Percentiles rank a stretch among this genome's conserved stretches.
phyloP scores from a whole-genome alignment of 2,113 vertebrate genomes.

The Puffinus mauretanicus region DNA sequence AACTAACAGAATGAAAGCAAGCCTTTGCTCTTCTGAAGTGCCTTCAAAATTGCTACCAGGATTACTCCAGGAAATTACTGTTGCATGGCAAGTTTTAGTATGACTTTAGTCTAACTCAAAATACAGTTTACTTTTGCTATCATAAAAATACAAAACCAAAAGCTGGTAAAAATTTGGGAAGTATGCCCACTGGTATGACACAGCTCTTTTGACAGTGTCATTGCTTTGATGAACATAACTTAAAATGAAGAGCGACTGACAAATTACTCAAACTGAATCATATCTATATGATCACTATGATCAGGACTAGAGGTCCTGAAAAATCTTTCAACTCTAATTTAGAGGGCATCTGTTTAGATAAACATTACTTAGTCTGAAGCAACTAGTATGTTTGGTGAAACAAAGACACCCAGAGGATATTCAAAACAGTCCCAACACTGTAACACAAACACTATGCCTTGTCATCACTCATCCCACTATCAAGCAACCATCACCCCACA shows the following conservation, averaged over 20 bases:
- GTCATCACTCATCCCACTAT: slow-evolving; percentile 5
- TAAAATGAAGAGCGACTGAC: neutral
- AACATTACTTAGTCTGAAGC: neutral
- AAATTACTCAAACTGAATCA: neutral
- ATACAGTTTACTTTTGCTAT: neutral
- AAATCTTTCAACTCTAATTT: neutral
- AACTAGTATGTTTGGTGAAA: neutral
- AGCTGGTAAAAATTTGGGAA: neutral
- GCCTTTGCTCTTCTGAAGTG: neutral
- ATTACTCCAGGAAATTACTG: neutral
- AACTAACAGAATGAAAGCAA: neutral
- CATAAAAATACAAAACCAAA: neutral
- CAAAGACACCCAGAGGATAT: neutral
- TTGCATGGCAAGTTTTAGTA: neutral
- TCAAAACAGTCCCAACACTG: neutral
- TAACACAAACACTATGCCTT: neutral
- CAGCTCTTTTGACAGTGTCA: neutral
- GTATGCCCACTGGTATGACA: neutral
- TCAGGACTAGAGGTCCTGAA: neutral
- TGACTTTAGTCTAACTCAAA: neutral
- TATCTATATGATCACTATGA: neutral
- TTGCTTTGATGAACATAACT: neutral
- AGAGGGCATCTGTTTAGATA: neutral
- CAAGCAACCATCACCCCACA: neutral
- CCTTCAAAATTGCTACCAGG: neutral